phyloP scores from a whole-genome alignment of 1,140 invertebrate species.

The Trichonephila clavata region DNA sequence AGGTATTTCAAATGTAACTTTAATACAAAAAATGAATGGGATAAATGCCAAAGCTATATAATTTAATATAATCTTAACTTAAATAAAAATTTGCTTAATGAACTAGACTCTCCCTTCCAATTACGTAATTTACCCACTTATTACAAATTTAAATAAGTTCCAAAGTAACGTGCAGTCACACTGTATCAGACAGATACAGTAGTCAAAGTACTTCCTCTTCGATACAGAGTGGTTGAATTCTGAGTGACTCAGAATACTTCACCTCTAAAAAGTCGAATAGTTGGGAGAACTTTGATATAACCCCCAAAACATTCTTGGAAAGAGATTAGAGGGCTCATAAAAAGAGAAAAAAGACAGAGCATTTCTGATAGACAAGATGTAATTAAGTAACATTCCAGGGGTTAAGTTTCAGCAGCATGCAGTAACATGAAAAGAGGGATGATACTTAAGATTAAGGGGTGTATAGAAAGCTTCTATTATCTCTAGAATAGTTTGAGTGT shows the following conservation, averaged over 20 bases:
- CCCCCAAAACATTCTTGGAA: slow-evolving; percentile 17
- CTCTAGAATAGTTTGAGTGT: background rate
- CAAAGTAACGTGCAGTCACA: too few relatives aligned
- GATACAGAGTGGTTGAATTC: too few relatives aligned
- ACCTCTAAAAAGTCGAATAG: background rate
- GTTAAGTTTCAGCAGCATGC: slow-evolving; percentile 22
- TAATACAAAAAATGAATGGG: too few relatives aligned
- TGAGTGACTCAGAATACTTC: background rate
- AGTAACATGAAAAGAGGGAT: slow-evolving; percentile 23
- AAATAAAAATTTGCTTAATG: too few relatives aligned
- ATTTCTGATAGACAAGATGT: slow-evolving; percentile 60
- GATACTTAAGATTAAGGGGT: slow-evolving; percentile 27
- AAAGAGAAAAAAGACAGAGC: slow-evolving; percentile 16
- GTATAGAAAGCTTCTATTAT: background rate
- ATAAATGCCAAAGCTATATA: too few relatives aligned
- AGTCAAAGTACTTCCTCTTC: too few relatives aligned
- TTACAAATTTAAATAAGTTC: too few relatives aligned
- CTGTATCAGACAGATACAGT: too few relatives aligned
- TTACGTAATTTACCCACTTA: too few relatives aligned
- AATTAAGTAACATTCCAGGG: slow-evolving; percentile 73
- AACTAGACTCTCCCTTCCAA: too few relatives aligned
- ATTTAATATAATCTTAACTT: too few relatives aligned
- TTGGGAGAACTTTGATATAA: background rate
- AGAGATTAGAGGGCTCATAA: slow-evolving; percentile 10
- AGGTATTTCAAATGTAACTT: too few relatives aligned